Conservation (phyloP, 1,140 invertebrate genomes). For the Sarcophaga bullata region DNA sequence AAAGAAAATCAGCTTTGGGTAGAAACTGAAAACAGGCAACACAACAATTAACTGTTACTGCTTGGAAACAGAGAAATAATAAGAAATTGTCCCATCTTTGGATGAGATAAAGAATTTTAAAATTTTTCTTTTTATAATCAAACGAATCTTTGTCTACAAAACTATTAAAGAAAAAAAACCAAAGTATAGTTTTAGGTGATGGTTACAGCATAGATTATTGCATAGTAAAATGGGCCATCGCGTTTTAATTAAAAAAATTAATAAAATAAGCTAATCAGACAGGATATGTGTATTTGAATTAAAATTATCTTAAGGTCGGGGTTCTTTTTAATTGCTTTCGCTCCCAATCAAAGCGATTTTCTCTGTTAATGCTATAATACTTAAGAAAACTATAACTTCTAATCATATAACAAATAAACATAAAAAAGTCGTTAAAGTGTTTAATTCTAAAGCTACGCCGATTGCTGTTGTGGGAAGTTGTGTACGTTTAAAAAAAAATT, state of each 20-base stretch:
- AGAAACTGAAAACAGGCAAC: not conserved
- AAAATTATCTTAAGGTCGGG: too few relatives aligned
- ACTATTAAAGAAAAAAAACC: too few relatives aligned
- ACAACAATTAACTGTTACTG: not conserved
- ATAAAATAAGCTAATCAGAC: too few relatives aligned
- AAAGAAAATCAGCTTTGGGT: not conserved
- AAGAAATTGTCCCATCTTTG: not conserved
- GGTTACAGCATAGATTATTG: too few relatives aligned
- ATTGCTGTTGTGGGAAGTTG: not conserved
- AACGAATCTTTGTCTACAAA: too few relatives aligned
- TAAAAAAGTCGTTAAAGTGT: not conserved
- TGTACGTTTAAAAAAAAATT: constrained; percentile 17
- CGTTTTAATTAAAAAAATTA: too few relatives aligned
- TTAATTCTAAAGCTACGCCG: not conserved
- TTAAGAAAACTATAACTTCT: not conserved
- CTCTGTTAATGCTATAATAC: not conserved
- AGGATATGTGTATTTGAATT: too few relatives aligned
- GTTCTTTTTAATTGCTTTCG: not conserved
- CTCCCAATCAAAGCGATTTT: not conserved
- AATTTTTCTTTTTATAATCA: too few relatives aligned
- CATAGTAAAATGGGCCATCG: too few relatives aligned
- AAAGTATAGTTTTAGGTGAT: too few relatives aligned
- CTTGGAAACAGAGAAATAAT: not conserved
- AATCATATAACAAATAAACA: too few relatives aligned
- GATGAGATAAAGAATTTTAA: not conserved